phyloP scores from a whole-genome alignment of 1,140 invertebrate genomes.

The Physella acuta region DNA sequence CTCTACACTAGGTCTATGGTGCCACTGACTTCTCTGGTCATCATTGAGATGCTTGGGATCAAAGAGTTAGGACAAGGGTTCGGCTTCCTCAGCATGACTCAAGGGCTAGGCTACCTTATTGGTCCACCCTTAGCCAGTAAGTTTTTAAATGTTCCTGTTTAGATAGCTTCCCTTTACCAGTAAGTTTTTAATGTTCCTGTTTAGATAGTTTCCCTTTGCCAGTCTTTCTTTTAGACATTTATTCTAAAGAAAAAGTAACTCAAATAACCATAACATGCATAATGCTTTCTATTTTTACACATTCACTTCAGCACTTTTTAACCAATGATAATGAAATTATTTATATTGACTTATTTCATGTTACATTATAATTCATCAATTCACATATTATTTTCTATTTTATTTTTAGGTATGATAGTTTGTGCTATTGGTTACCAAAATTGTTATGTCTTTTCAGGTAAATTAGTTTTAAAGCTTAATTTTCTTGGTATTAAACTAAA shows the following conservation, averaged over 20 bases:
- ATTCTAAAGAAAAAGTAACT: neutral
- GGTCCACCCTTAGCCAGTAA: constrained; percentile 34
- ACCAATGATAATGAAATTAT: neutral
- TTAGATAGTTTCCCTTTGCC: neutral
- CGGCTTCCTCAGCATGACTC: constrained; percentile 25
- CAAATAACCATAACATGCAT: neutral
- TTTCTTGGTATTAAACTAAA: neutral
- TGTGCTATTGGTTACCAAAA: neutral
- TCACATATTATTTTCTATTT: neutral
- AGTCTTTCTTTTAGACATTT: no score
- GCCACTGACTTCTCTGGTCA: constrained; percentile 30
- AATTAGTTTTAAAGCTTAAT: neutral
- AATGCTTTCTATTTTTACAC: neutral
- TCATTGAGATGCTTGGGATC: constrained; percentile 26
- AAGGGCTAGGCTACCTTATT: constrained; percentile 28
- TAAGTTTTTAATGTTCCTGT: neutral
- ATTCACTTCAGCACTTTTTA: neutral
- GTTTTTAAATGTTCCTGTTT: neutral
- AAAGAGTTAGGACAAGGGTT: constrained; percentile 23
- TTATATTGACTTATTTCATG: constrained; percentile 3
- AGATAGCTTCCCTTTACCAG: neutral
- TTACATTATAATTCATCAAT: neutral
- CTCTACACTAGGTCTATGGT: constrained; percentile 30
- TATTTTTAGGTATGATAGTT: constrained; percentile 14
- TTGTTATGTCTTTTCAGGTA: constrained; percentile 15